Base-by-base conservation (phyloP, 2,888 invertebrate genomes). In the Caenorhabditis sulstoni region DNA sequence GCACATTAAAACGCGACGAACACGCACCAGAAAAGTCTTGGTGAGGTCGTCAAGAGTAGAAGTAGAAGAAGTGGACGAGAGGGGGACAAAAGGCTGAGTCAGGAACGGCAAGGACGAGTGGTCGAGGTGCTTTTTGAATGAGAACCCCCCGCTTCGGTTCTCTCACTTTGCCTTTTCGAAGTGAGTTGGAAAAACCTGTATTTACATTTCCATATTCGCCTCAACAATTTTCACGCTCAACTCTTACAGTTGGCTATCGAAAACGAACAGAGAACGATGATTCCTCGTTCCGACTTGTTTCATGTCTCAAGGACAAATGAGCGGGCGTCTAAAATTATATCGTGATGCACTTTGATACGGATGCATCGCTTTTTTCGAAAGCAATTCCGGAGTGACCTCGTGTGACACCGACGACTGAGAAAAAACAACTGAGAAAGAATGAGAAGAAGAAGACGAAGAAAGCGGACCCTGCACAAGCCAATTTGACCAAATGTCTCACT, bases 401-500 rank as follows among this genome's bases (percentile, higher is more conserved):
- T 29, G 7, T n/a, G n/a, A n/a, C n/a, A n/a, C n/a, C n/a, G n/a
- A n/a, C n/a, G n/a, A n/a, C n/a, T n/a, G n/a, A 52, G 41, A 39
- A 39, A 37, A n/a, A n/a, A n/a, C n/a, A n/a, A n/a, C n/a, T n/a
- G n/a, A n/a, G n/a, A 29, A 3, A 11, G 9, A 22, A 9, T 4
- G 0, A 68, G 45, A 70, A 70, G 53, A 61, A 7, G 29, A 29
- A 3, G 29, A 29, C 4, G 29, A 29, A 7, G 29, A 29, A 29
- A 29, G 7, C 29, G 29, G 29, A 29, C 29, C 29, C 29, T 29
- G 4, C 7, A 29, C 47, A 70, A 61, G 53, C 59, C 71, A 73
- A 64, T 73, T 73, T 73, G 73, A 73, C 73, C 73, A 73, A 73
- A 73, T 73, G 73, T 65, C 73, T 65, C 58, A 71, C 71, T 71